Evolutionary conservation across 2,888 invertebrate genomes (phyloP), one percentile per base, ranked within the genome.

Genomic region (Agriopis marginaria): DNA sequence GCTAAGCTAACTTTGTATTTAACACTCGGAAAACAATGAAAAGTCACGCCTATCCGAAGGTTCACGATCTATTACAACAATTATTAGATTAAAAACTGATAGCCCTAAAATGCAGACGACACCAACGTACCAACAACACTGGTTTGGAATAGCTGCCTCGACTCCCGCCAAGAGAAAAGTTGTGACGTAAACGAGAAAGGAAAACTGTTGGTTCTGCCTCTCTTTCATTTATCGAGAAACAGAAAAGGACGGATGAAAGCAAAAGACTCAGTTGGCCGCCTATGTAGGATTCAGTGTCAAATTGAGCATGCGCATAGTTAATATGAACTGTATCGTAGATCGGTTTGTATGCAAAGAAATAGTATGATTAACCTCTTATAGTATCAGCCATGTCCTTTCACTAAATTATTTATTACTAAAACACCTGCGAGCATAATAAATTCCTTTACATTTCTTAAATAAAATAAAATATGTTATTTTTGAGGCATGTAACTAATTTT

Each of bases 201-300:
- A 92, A 92, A 92, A 91, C 90, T 85, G 83, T 50, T 63, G 58
- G 71, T 79, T 71, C 66, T 79, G 73, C 79, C 70, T 91, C 93
- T 88, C 91, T 83, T 71, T 93, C 87, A 72, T 82, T 79, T 86
- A 12, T 61, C 44, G 75, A 72, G 72, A 53, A 81, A 80, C 56
- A 60, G 86, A 85, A 79, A 86, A 84, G 84, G 91, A 91, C 78
- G 77, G 86, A 80, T 78, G 84, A 86, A 86, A 86, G 84, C 84
- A 77, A 78, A 45, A 85, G 88, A 89, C 87, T 82, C 89, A 89
- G 85, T 91, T 86, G 88, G 86, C 75, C 88, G 91, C 76, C 75
- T 91, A 91, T 92, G 91, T 92, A 88, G 92, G 89, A 89, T 92
- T 89, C 78, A 91, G 90, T 93, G 91, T 91, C 91, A 93, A 86